These are phyloP conservation scores for Drosophila acutilabella DNA, from an alignment of 2,888 invertebrate genomes.

Conservation along the genomic window DNA sequence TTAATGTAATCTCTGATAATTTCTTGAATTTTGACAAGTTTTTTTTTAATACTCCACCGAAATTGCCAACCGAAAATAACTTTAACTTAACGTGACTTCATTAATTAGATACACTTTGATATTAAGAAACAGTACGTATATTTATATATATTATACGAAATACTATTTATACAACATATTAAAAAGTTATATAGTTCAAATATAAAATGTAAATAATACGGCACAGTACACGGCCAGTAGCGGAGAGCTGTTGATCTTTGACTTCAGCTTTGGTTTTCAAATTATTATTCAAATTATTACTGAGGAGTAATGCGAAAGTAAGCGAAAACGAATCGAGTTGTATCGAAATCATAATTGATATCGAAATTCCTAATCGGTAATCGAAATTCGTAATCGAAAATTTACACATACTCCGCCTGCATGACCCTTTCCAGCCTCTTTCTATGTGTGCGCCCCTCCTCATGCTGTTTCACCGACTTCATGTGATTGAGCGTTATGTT, in stretches of 20 bases:
- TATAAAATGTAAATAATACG: constrained; percentile 63
- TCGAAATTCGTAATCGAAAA: background rate
- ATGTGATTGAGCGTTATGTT: constrained; percentile 62
- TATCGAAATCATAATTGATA: background rate
- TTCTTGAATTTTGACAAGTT: too few relatives aligned
- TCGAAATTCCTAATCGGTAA: background rate
- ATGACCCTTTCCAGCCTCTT: constrained; percentile 40
- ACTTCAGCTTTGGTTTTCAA: constrained; percentile 10
- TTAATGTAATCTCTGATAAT: too few relatives aligned
- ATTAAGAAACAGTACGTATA: constrained; percentile 16
- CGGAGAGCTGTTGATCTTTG: constrained; percentile 7
- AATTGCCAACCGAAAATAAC: too few relatives aligned
- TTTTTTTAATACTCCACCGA: too few relatives aligned
- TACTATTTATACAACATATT: constrained; percentile 41
- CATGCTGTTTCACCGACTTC: constrained; percentile 70
- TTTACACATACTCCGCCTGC: constrained; percentile 13
- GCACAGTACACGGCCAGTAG: constrained; percentile 44
- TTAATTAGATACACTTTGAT: too few relatives aligned
- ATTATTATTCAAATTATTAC: constrained; percentile 7
- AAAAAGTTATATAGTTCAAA: constrained; percentile 56
- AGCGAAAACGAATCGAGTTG: background rate
- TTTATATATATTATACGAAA: constrained; percentile 39
- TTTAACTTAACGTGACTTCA: too few relatives aligned
- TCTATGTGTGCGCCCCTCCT: constrained; percentile 59
- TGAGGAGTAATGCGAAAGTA: background rate